These are phyloP conservation scores for Ditula angustiorana DNA, from an alignment of 2,888 invertebrate genomes.

Conservation along the genomic window DNA sequence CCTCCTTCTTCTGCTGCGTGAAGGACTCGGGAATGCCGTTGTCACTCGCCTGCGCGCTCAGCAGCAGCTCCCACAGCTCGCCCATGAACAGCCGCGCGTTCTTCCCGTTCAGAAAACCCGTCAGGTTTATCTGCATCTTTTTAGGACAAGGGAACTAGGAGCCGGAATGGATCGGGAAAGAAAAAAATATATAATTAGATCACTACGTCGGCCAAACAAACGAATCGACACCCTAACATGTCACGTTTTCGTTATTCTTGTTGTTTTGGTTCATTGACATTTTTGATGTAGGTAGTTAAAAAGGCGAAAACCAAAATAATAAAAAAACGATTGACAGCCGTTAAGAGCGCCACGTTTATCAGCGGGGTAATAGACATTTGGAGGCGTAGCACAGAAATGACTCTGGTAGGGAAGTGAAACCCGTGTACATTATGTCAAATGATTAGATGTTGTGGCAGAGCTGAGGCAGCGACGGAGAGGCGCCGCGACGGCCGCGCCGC, in stretches of 20 bases:
- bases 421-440: conserved; percentile 59
- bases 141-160: conserved; percentile 97
- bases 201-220: conserved; percentile 46
- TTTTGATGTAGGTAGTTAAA: conserved; percentile 1
- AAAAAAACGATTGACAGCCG: conserved; percentile 56
- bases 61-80: conserved; percentile 97
- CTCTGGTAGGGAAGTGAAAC: conserved; percentile 77
- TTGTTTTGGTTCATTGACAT: conserved; percentile 8
- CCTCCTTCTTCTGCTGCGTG: conserved; percentile 98
- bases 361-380: conserved; percentile 32
- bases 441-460: conserved; percentile 54
- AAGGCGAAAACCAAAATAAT: conserved; percentile 42
- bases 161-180: conserved; percentile 74
- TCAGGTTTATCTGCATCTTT: conserved; percentile 99
- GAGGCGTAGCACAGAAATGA: conserved; percentile 62
- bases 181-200: conserved; percentile 66
- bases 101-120: conserved; percentile 99
- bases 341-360: conserved; percentile 61
- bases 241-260: conserved; percentile 20
- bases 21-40: conserved; percentile 98
- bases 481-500: conserved; percentile 47
- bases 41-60: conserved; percentile 97
- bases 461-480: conserved; percentile 48
- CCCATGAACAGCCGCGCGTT: conserved; percentile 99
- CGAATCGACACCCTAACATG: conserved; percentile 55